Evolutionary conservation across 2,113 vertebrate species (phyloP), one percentile per base, ranked within the genome.

Genomic region (Menidia beryllina): DNA sequence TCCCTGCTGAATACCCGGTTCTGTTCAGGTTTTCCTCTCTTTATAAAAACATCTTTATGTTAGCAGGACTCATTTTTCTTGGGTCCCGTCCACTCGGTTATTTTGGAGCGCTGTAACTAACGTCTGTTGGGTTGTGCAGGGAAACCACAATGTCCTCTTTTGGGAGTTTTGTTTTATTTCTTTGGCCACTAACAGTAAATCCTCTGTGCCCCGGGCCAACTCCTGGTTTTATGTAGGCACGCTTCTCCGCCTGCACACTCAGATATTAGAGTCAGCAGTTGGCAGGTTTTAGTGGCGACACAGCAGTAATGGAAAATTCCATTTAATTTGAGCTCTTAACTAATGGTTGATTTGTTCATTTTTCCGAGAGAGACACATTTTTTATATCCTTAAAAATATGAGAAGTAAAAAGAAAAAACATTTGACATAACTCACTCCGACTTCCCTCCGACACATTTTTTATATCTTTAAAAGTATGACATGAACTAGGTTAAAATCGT

Each of bases 91-190:
- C 84, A 85, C 43, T 36, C 45, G 61, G 76, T 82, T 88, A 83
- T 85, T 87, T 86, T 86, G 76, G 88, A 81, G 54, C 43, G 52
- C 68, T 59, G 62, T 73, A 62, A 76, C 65, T 77, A 87, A 89
- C 83, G 85, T 90, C 86, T 80, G 75, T 83, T 77, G 81, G 83
- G 90, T 81, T 69, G 77, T 68, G 59, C 79, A 78, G 72, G 70
- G 72, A 87, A 91, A 90, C 84, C 86, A 88, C 88, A 89, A 75
- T 70, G 76, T 87, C 86, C 75, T 84, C 83, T 88, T 87, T 87
- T 76, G 87, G 84, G 74, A 83, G 79, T 88, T 83, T 85, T 85
- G 72, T 88, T 89, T 88, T 79, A 80, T 86, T 87, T 90, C 75
- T 84, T 76, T 67, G 77, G 74, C 54, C 82, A 62, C 76, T 68